Conservation (phyloP, 1,140 invertebrate genomes). For the Drosophila sulfurigaster region DNA sequence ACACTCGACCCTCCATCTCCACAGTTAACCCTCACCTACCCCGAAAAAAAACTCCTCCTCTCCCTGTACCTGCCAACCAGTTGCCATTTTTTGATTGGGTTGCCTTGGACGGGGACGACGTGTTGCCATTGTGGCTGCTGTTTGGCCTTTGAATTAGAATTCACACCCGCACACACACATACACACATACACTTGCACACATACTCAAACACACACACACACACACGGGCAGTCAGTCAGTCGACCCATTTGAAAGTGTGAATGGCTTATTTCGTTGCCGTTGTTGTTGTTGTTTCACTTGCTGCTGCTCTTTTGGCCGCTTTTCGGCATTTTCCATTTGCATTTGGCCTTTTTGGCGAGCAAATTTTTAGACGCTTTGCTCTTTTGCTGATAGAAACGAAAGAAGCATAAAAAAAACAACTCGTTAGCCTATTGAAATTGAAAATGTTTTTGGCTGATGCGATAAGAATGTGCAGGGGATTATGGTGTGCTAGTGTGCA, state of each 20-base stretch:
- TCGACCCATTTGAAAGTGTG: constrained; percentile 61
- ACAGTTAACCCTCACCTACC: not conserved
- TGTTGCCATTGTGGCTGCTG: constrained; percentile 77
- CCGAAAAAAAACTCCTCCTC: constrained; percentile 17
- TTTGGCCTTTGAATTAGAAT: constrained; percentile 81
- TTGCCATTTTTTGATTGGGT: constrained; percentile 61
- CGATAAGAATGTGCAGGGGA: constrained; percentile 65
- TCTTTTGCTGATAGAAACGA: constrained; percentile 48
- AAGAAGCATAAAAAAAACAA: constrained; percentile 46
- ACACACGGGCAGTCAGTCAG: constrained; percentile 23
- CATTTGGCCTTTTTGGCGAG: constrained; percentile 70
- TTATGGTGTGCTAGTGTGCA: constrained; percentile 30
- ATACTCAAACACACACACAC: constrained; percentile 28
- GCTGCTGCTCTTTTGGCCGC: constrained; percentile 58
- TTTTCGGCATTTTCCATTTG: constrained; percentile 72
- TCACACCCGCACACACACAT: constrained; percentile 43
- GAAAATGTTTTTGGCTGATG: constrained; percentile 70
- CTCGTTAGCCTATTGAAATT: constrained; percentile 77
- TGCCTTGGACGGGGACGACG: constrained; percentile 45
- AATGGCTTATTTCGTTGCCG: constrained; percentile 74
- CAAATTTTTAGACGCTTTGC: constrained; percentile 63
- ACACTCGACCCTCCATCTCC: too few relatives aligned
- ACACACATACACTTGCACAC: constrained; percentile 20
- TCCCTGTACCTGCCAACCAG: constrained; percentile 45
- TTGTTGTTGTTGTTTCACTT: constrained; percentile 15